Percentiles rank a stretch among this genome's conserved stretches.
These are phyloP conservation scores for Choloepus hoffmanni DNA, from an alignment of 2,113 vertebrate species.

Conservation along the genomic window DNA sequence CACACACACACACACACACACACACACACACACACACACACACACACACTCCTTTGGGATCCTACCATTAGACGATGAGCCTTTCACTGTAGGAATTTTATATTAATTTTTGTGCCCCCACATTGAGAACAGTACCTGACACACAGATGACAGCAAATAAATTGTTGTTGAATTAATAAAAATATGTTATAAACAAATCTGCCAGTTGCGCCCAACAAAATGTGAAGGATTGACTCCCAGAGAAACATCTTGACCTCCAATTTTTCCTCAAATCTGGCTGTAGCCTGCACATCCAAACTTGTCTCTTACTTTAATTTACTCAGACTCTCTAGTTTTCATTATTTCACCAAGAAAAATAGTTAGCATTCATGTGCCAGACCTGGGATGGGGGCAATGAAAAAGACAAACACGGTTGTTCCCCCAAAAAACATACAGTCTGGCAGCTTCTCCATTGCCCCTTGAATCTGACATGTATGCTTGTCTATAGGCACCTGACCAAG, in stretches of 20 bases:
- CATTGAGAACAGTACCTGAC: background rate
- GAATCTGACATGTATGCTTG: background rate
- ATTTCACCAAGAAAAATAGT: background rate
- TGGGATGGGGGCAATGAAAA: background rate
- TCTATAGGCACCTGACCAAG: background rate
- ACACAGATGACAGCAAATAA: background rate
- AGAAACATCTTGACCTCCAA: background rate
- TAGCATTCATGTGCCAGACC: background rate
- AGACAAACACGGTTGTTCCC: background rate
- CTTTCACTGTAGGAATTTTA: background rate
- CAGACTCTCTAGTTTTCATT: background rate
- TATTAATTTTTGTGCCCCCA: conserved; percentile 2
- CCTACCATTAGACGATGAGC: background rate
- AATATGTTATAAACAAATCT: conserved; percentile 14
- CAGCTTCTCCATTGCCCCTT: background rate
- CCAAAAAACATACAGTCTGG: background rate
- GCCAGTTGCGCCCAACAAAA: background rate
- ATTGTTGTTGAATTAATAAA: conserved; percentile 4
- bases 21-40: too few relatives aligned
- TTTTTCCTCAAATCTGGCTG: background rate
- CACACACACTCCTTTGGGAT: background rate
- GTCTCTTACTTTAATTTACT: background rate
- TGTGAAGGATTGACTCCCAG: background rate
- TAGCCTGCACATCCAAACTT: background rate
- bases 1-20: background rate